phyloP scores from a whole-genome alignment of 2,888 invertebrate genomes.

The Cheilosia vulpina region DNA sequence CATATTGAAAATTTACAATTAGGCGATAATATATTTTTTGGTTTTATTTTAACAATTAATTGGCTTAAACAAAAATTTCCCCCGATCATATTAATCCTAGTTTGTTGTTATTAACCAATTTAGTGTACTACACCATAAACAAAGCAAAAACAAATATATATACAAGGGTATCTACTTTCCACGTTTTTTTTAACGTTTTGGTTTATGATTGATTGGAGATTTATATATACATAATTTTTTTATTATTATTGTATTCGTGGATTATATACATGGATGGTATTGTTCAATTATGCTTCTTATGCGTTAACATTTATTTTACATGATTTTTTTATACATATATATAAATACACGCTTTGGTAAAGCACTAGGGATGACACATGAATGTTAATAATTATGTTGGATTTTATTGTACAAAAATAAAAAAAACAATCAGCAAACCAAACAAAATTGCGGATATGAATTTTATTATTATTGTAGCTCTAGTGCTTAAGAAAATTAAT shows the following conservation, averaged over 20 bases:
- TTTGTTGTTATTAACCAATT: slow-evolving; percentile 74
- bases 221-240: slow-evolving; percentile 60
- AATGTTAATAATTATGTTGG: slow-evolving; percentile 71
- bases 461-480: slow-evolving; percentile 61
- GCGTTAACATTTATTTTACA: slow-evolving; percentile 64
- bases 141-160: slow-evolving; percentile 45
- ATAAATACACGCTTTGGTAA: slow-evolving; percentile 74
- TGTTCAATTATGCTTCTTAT: slow-evolving; percentile 73
- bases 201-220: slow-evolving; percentile 67
- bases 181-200: slow-evolving; percentile 61
- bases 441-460: slow-evolving; percentile 44
- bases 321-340: slow-evolving; percentile 41
- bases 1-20: slow-evolving; percentile 59
- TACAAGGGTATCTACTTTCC: slow-evolving; percentile 64
- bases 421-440: slow-evolving; percentile 41
- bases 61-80: slow-evolving; percentile 70
- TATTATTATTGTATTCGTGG: slow-evolving; percentile 60
- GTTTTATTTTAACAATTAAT: slow-evolving; percentile 75
- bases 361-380: slow-evolving; percentile 74
- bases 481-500: slow-evolving; percentile 70
- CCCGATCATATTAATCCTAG: slow-evolving; percentile 73
- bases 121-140: slow-evolving; percentile 68
- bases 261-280: slow-evolving; percentile 71
- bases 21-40: slow-evolving; percentile 62
- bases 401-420: slow-evolving; percentile 70